These are phyloP conservation scores for Ditylenchus dipsaci DNA, from an alignment of 1,140 invertebrate species.

Conservation along the genomic window DNA sequence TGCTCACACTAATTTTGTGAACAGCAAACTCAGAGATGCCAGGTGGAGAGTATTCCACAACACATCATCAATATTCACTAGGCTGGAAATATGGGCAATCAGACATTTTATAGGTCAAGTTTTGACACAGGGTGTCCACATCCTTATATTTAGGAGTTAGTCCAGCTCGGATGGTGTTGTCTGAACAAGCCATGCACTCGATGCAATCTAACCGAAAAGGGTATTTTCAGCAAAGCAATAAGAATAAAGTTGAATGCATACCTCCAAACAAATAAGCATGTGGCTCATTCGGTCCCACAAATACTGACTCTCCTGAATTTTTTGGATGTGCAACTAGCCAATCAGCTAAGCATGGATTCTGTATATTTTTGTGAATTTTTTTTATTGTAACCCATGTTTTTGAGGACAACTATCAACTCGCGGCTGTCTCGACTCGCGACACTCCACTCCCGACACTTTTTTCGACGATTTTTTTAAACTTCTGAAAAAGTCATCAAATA, in stretches of 20 bases:
- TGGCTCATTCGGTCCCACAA: constrained; percentile 82
- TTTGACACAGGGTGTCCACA: constrained; percentile 74
- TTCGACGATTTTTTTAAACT: too few species aligned
- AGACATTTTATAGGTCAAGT: constrained; percentile 74
- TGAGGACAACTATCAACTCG: too few species aligned
- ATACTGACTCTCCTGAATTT: constrained; percentile 72
- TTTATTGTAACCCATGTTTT: too few species aligned
- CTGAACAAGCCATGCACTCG: constrained; percentile 97
- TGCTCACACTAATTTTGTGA: constrained; percentile 67
- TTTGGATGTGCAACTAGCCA: too few species aligned
- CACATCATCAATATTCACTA: constrained; percentile 66
- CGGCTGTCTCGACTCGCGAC: too few species aligned
- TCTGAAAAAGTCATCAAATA: too few species aligned
- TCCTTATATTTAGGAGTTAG: constrained; percentile 93
- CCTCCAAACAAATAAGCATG: constrained; percentile 95
- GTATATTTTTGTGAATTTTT: too few species aligned
- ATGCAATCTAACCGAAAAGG: constrained; percentile 78
- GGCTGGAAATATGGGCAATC: constrained; percentile 70
- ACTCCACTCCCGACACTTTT: too few species aligned
- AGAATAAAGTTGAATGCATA: constrained; percentile 55
- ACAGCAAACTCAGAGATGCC: constrained; percentile 80
- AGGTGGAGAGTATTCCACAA: constrained; percentile 74
- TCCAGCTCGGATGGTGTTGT: constrained; percentile 93
- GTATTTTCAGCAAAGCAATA: constrained; percentile 10
- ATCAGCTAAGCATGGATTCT: too few species aligned